phyloP scores from a whole-genome alignment of 2,113 vertebrate species.

The Rhagologus leucostigma region DNA sequence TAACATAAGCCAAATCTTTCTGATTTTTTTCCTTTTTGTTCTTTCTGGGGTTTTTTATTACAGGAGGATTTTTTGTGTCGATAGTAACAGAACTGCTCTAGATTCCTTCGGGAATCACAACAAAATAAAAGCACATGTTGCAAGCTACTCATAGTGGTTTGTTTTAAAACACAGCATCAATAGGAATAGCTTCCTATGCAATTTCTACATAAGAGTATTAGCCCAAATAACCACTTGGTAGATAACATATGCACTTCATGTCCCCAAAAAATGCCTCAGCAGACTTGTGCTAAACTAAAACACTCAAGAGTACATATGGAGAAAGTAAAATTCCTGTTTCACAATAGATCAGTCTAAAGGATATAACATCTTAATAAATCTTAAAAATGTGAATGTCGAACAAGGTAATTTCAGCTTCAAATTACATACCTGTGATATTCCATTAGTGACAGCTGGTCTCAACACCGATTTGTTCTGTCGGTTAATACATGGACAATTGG shows the following conservation, averaged over 20 bases:
- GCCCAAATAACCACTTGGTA: background rate
- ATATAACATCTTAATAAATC: background rate
- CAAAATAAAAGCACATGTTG: background rate
- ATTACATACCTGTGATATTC: slow-evolving; percentile 89
- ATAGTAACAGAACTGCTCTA: background rate
- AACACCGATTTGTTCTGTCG: slow-evolving; percentile 88
- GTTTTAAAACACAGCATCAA: background rate
- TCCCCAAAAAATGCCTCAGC: background rate
- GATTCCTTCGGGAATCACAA: background rate
- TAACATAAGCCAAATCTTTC: background rate
- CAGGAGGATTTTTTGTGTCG: background rate
- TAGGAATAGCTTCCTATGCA: background rate
- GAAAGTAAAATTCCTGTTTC: background rate
- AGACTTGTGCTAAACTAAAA: background rate
- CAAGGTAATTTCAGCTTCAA: background rate
- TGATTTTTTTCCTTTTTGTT: background rate
- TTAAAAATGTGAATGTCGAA: background rate
- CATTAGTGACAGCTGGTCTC: slow-evolving; percentile 91
- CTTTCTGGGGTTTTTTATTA: background rate
- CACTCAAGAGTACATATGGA: background rate
- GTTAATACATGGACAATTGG: slow-evolving; percentile 95
- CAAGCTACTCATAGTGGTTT: background rate
- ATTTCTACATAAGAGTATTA: background rate
- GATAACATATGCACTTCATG: background rate
- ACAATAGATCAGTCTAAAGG: background rate